Conservation (phyloP, 2,113 vertebrate species). For the Poeciliopsis retropinna region DNA sequence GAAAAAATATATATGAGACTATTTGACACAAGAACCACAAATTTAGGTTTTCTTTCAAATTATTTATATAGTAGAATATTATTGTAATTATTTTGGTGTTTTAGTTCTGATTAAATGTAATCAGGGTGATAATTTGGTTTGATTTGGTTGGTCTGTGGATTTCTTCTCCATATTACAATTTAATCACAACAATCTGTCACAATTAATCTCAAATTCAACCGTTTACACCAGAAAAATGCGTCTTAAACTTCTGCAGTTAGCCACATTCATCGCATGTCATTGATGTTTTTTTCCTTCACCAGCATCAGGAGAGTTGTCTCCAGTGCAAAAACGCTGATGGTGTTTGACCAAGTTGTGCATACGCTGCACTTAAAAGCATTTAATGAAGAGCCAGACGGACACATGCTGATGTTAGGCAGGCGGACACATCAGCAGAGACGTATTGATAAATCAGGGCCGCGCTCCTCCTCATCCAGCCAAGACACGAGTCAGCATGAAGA, state of each 20-base stretch:
- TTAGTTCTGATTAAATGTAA: not conserved
- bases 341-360: constrained; percentile 3
- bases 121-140: not conserved
- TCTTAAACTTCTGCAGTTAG: not conserved
- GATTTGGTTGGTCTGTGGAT: not conserved
- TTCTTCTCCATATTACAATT: not conserved
- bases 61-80: too few species aligned
- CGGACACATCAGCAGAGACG: constrained; percentile 22
- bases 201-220: not conserved
- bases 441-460: constrained; percentile 1
- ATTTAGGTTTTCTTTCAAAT: not conserved
- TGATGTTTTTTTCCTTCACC: not conserved
- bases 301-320: not conserved
- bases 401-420: not conserved
- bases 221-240: not conserved
- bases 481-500: constrained; percentile 45
- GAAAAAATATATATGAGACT: not conserved
- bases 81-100: too few species aligned
- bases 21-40: not conserved
- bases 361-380: constrained; percentile 7
- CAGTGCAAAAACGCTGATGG: not conserved
- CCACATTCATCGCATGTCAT: not conserved
- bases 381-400: not conserved
- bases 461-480: constrained; percentile 3
- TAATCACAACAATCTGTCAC: not conserved